These are phyloP conservation scores for Hypomecis punctinalis DNA, from an alignment of 2,888 invertebrate species.

Conservation along the genomic window DNA sequence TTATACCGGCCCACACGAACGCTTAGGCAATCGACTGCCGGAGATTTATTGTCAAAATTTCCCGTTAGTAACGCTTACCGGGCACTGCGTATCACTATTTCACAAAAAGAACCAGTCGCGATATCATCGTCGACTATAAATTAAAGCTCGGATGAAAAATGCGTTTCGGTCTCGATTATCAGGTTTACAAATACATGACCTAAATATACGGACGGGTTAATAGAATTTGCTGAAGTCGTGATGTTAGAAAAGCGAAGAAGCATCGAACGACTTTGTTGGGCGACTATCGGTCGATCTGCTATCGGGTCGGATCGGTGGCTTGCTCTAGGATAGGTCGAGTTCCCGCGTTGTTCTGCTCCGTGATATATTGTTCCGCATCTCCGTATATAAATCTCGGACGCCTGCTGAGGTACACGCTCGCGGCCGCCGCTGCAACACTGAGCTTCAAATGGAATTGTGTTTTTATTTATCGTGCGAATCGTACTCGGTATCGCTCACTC, in stretches of 20 bases:
- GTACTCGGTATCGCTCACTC: constrained; percentile 80
- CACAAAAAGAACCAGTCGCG: constrained; percentile 84
- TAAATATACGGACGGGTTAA: constrained; percentile 65
- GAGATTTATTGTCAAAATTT: constrained; percentile 84
- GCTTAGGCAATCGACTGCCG: constrained; percentile 84
- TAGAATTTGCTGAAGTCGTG: constrained; percentile 36
- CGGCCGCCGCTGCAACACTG: constrained; percentile 73
- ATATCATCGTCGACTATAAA: constrained; percentile 84
- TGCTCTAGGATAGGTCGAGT: constrained; percentile 82
- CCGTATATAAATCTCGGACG: constrained; percentile 83
- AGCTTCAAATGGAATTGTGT: constrained; percentile 84
- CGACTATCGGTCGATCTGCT: constrained; percentile 76
- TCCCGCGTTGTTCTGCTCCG: constrained; percentile 79
- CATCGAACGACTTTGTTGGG: constrained; percentile 60
- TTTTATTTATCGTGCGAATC: constrained; percentile 85
- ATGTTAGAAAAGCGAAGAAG: constrained; percentile 45
- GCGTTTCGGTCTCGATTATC: constrained; percentile 79
- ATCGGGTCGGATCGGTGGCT: constrained; percentile 80
- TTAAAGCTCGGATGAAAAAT: constrained; percentile 82
- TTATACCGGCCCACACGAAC: constrained; percentile 79
- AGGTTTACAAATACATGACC: constrained; percentile 60
- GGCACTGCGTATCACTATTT: constrained; percentile 84
- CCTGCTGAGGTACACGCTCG: constrained; percentile 85
- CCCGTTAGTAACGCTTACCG: constrained; percentile 84
- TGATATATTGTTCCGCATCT: constrained; percentile 84